Base-by-base conservation (phyloP, 2,113 vertebrate genomes). In the Spermophilus dauricus region DNA sequence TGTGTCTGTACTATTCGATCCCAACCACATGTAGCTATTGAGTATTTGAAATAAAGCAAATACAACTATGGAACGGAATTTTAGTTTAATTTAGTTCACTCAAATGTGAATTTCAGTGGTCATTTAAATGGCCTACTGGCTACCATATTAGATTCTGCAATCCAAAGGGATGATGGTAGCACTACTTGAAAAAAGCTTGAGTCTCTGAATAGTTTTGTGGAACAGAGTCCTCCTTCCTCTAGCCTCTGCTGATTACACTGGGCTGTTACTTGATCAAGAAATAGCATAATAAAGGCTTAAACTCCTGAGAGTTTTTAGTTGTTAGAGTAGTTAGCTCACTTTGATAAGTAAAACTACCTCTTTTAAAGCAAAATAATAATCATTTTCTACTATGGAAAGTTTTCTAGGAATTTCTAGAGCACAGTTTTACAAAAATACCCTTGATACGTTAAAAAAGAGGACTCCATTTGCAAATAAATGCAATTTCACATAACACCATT, bases 361-460 rank as follows among this genome's bases (percentile, higher is more conserved):
- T 89, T 69, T 85, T 8, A 87, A 93, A 92, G 70, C 24, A 72
- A 97, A 95, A 82, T 4, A 32, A 86, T 24, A 92, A 53, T 94
- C 42, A 93, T n/a, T 96, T 91, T 48, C 93, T 82, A 48, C 45
- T 81, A 53, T 10, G 32, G 30, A 91, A 82, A 63, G 22, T 24
- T 86, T 95, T 85, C 78, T 67, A 93, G 70, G n/a, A 89, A 97
- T 70, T 97, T 94, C 81, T 91, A n/a, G 45, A 53, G 81, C 72
- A 90, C 0, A n/a, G 20, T 81, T 86, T 78, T 94, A 80, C 1
- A 85, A 95, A 78, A 91, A 77, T 69, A 91, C 3, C 4, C 28
- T 92, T 63, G 58, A 69, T 90, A 92, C 18, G 45, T 4, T 89
- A 61, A 94, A 96, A 94, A 91, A 73, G 39, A 90, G 61, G 45